These are phyloP conservation scores for Anastatus disparis DNA, from an alignment of 1,140 invertebrate genomes.

Conservation along the genomic window DNA sequence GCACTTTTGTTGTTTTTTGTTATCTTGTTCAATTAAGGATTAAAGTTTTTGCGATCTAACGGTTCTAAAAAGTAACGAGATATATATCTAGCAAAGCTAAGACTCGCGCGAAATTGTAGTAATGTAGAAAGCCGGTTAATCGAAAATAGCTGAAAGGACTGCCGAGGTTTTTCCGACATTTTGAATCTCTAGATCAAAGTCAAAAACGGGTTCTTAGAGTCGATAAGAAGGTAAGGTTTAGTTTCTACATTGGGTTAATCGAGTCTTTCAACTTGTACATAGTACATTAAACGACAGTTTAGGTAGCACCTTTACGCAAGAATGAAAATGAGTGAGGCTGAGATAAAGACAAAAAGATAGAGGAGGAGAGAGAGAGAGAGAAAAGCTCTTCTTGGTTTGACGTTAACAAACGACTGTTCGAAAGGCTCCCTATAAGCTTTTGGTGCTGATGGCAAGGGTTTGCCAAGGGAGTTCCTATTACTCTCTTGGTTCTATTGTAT, in stretches of 20 bases:
- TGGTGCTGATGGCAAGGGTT: constrained; percentile 22
- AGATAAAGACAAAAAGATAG: background rate
- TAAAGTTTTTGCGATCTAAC: constrained; percentile 15
- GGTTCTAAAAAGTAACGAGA: too few species aligned
- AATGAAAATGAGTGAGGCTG: background rate
- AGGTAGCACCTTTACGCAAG: too few species aligned
- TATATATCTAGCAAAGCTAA: too few species aligned
- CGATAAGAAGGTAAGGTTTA: constrained; percentile 13
- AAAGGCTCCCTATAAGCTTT: constrained; percentile 49
- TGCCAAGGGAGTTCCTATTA: background rate
- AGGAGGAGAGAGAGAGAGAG: constrained; percentile 25
- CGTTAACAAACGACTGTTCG: constrained; percentile 61
- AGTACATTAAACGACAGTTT: constrained; percentile 5
- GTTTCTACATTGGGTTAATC: background rate
- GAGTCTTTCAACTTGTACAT: background rate
- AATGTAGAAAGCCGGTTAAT: too few species aligned
- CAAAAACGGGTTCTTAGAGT: too few species aligned
- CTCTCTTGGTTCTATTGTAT: too few species aligned
- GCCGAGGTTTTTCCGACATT: background rate
- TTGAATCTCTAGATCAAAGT: constrained; percentile 24
- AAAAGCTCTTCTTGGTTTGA: constrained; percentile 43
- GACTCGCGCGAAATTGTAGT: too few species aligned
- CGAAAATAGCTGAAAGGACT: too few species aligned
- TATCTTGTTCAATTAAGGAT: too few species aligned
- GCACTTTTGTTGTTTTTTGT: too few species aligned